A percentile compares a stretch with the other conserved stretches of the same genome.
These are phyloP conservation scores for Ceyx cyanopectus DNA, from an alignment of 2,113 vertebrate species.

Conservation along the genomic window DNA sequence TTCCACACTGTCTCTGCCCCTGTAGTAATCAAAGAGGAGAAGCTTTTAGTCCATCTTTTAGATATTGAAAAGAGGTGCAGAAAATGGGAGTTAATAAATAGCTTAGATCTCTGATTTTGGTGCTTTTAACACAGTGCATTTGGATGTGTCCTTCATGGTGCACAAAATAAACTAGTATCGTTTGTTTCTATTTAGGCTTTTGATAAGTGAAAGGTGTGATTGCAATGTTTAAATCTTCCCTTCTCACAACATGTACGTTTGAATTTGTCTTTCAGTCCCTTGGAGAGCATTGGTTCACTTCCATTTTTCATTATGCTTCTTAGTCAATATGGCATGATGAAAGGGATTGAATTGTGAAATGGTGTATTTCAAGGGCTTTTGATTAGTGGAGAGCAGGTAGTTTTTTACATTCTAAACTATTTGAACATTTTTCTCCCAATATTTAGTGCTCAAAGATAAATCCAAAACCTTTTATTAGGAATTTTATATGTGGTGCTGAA, in stretches of 20 bases:
- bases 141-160: not conserved
- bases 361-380: not conserved
- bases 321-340: not conserved
- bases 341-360: not conserved
- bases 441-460: not conserved
- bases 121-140: not conserved
- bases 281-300: not conserved
- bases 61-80: not conserved
- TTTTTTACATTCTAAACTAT: not conserved
- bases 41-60: not conserved
- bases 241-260: not conserved
- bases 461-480: not conserved
- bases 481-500: not conserved
- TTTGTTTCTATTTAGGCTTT: not conserved
- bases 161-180: not conserved
- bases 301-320: not conserved
- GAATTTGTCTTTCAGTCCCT: not conserved
- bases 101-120: not conserved
- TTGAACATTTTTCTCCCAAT: not conserved
- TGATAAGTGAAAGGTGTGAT: not conserved
- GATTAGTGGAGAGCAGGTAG: not conserved
- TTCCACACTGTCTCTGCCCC: not conserved
- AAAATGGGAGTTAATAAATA: not conserved
- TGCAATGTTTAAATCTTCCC: not conserved
- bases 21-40: not conserved